Percentiles rank a stretch among this genome's conserved stretches.
These are phyloP conservation scores for Drosophila kuntzei DNA, from an alignment of 2,888 invertebrate genomes.

Conservation along the genomic window DNA sequence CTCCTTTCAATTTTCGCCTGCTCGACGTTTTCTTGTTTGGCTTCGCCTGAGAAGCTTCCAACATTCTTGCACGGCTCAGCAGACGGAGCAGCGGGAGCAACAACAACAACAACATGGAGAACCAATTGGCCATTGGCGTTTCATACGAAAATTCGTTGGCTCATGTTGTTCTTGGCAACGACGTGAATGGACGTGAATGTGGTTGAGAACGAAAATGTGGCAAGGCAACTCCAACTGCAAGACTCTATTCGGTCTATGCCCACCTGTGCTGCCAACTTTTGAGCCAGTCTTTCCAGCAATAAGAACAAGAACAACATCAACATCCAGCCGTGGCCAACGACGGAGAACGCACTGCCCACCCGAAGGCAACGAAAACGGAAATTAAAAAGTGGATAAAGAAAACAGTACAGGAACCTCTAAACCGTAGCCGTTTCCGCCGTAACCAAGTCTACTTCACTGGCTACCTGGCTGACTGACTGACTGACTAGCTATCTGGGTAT, in stretches of 20 bases:
- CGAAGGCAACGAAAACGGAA: slow-evolving; percentile 72
- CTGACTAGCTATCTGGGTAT: slow-evolving; percentile 8
- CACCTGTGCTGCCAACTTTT: slow-evolving; percentile 59
- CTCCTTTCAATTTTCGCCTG: slow-evolving; percentile 62
- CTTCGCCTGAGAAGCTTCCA: slow-evolving; percentile 47
- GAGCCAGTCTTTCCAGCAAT: slow-evolving; percentile 44
- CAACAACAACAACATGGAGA: slow-evolving; percentile 9
- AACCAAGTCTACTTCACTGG: slow-evolving; percentile 46
- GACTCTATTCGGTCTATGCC: slow-evolving; percentile 23
- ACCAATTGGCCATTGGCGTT: slow-evolving; percentile 70
- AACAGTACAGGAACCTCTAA: slow-evolving; percentile 75
- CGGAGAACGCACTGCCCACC: slow-evolving; percentile 48
- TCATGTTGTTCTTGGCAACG: slow-evolving; percentile 77
- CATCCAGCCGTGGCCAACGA: slow-evolving; percentile 29
- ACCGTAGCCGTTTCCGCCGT: slow-evolving; percentile 64
- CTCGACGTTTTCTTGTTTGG: slow-evolving; percentile 52
- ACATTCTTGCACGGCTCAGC: slow-evolving; percentile 45
- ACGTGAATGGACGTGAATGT: slow-evolving; percentile 49
- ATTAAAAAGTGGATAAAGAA: slow-evolving; percentile 81
- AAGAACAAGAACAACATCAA: slow-evolving; percentile 54
- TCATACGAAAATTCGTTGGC: slow-evolving; percentile 61
- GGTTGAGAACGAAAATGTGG: slow-evolving; percentile 35
- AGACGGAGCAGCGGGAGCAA: slow-evolving; percentile 14
- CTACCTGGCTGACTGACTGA: slow-evolving; percentile 13
- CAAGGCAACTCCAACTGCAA: slow-evolving; percentile 43